Evolutionary conservation across 2,113 vertebrate genomes (phyloP), one percentile per base, ranked within the genome.

Genomic region (Festucalex cinctus): DNA sequence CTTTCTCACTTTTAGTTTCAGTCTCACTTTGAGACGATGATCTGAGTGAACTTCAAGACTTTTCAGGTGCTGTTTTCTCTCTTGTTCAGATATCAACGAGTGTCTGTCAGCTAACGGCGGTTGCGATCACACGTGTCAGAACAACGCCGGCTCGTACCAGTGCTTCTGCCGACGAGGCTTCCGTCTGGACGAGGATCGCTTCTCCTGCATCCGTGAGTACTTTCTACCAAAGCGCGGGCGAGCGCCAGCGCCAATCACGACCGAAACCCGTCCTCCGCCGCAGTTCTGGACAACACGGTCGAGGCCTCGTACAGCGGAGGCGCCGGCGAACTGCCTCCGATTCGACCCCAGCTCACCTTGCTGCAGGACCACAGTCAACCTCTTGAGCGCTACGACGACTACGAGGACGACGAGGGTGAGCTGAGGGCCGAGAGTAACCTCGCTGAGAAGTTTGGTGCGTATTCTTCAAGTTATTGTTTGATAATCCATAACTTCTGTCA

Each of bases 81-180:
- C 24, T 80, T 81, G 77, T 72, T 80, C 6, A 99, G 97, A 99
- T 12, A 88, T 95, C 73, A 94, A 99, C 0, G 97, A 99, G 80
- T 99, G 96, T 48, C 79, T 91, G 36, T 90, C 90, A 0, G 56
- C 71, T 5, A 94, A 85, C 0, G 91, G 93, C 0, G 93, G 93
- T 0, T 98, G 97, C 0, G 95, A 94, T 10, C 95, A 98, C 70
- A 82, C 35, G 0, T 99, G 97, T 64, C 86, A 93, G 72, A 98
- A 99, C 89, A 92, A 88, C 13, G 91, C 78, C 0, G 96, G 97
- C 0, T 99, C 95, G 0, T 98, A 95, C 85, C 93, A 88, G 81
- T 99, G 97, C 13, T 85, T 85, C 78, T 99, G 97, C 0, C 77
- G 84, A 58, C 84, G 85, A 0, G 95, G 95, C 13, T 91, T 93